A percentile compares a stretch with the other conserved stretches of the same genome.
Conservation (phyloP, 2,888 invertebrate genomes). For the Celastrina argiolus region DNA sequence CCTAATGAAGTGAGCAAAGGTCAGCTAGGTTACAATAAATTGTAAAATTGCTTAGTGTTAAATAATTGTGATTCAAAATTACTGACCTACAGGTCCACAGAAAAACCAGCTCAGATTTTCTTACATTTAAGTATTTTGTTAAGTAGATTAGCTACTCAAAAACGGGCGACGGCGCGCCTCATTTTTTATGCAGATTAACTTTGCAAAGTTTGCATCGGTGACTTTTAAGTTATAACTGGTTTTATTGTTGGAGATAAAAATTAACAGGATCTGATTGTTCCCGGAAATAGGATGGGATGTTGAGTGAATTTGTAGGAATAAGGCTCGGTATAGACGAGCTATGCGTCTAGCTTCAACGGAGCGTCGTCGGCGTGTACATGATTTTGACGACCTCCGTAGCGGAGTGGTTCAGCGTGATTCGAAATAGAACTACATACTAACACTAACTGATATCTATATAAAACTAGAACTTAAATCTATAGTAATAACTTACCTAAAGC, state of each 20-base stretch:
- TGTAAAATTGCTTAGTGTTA: not conserved
- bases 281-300: not conserved
- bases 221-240: constrained; percentile 34
- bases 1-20: too few species aligned
- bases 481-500: too few species aligned
- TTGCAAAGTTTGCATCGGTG: constrained; percentile 46
- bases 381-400: too few species aligned
- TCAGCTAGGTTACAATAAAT: too few species aligned
- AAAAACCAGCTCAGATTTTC: constrained; percentile 31
- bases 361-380: too few species aligned
- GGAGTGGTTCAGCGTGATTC: too few species aligned
- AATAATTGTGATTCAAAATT: constrained; percentile 1
- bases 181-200: constrained; percentile 59
- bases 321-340: too few species aligned
- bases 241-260: constrained; percentile 20
- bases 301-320: not conserved
- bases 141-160: constrained; percentile 34
- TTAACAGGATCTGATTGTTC: constrained; percentile 17
- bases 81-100: constrained; percentile 21
- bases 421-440: too few species aligned
- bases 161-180: constrained; percentile 38
- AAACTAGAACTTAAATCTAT: too few species aligned
- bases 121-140: constrained; percentile 32
- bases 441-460: too few species aligned
- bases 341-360: too few species aligned